A percentile compares a stretch with the other conserved stretches of the same genome.
phyloP scores from a whole-genome alignment of 2,113 vertebrate species.

The Laterallus jamaicensis region DNA sequence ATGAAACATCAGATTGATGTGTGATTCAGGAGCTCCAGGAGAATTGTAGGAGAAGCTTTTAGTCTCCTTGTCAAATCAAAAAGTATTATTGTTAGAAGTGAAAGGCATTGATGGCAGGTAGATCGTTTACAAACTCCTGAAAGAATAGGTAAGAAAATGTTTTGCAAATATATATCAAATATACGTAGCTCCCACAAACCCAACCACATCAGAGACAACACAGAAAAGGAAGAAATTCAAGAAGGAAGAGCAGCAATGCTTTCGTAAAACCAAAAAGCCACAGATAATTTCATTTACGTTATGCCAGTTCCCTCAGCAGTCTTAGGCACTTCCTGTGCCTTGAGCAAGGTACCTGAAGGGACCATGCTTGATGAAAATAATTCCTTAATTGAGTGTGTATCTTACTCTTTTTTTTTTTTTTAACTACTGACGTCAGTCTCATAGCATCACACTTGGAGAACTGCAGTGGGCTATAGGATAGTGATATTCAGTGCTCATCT shows the following conservation, averaged over 20 bases:
- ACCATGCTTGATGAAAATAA: not conserved
- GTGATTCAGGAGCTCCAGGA: not conserved
- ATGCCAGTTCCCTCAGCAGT: not conserved
- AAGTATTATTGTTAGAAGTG: not conserved
- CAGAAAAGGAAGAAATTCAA: not conserved
- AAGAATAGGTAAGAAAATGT: not conserved
- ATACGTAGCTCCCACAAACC: not conserved
- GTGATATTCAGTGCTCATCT: not conserved
- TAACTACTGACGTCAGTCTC: not conserved
- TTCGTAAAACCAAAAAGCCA: not conserved
- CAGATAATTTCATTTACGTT: too few relatives aligned
- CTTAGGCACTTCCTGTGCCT: not conserved
- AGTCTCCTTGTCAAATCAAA: not conserved
- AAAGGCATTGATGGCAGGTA: not conserved
- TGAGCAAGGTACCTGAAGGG: not conserved
- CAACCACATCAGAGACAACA: not conserved
- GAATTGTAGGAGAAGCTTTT: not conserved
- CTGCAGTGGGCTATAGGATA: not conserved
- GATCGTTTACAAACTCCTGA: not conserved
- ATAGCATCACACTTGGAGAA: not conserved
- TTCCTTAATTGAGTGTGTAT: not conserved
- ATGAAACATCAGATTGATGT: not conserved
- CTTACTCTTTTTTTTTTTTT: not conserved
- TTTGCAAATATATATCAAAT: not conserved
- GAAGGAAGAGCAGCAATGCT: not conserved